These are phyloP conservation scores for Coturnix japonica DNA, from an alignment of 2,113 vertebrate species.

Conservation along the genomic window DNA sequence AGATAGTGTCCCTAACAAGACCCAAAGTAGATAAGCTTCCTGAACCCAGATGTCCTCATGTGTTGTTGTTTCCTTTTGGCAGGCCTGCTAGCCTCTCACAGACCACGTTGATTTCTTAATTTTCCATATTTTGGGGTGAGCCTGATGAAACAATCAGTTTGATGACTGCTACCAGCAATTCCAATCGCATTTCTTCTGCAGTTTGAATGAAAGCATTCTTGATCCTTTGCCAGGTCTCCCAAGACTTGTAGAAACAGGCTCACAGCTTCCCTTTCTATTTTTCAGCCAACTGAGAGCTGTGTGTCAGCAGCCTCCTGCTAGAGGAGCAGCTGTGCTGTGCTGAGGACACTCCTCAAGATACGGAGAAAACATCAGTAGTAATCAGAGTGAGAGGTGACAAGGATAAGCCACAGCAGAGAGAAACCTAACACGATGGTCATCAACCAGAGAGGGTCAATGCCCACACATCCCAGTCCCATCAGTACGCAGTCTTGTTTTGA, in stretches of 20 bases:
- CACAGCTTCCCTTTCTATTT: constrained; percentile 35
- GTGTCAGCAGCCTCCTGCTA: constrained; percentile 24
- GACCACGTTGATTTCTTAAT: constrained; percentile 3
- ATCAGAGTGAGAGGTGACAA: background rate
- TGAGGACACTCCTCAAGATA: background rate
- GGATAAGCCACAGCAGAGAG: background rate
- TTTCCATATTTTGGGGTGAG: background rate
- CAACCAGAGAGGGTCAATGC: background rate
- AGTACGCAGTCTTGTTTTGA: background rate
- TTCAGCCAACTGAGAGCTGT: constrained; percentile 1
- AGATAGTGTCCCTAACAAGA: constrained; percentile 57
- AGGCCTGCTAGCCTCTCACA: background rate
- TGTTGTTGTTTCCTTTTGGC: constrained; percentile 1
- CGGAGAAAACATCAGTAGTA: background rate
- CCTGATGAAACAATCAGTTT: constrained; percentile 40
- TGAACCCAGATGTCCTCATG: constrained; percentile 33
- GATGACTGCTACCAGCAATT: constrained; percentile 44
- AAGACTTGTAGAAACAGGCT: constrained; percentile 55
- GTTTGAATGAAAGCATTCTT: constrained; percentile 50
- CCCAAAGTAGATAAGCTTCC: constrained; percentile 59
- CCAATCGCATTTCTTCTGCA: constrained; percentile 33
- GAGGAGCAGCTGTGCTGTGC: constrained; percentile 34
- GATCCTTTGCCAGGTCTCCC: constrained; percentile 41
- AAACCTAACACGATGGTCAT: background rate
- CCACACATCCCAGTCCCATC: background rate